Conservation (phyloP, 2,888 invertebrate species). For the Napeogenes sylphis region DNA sequence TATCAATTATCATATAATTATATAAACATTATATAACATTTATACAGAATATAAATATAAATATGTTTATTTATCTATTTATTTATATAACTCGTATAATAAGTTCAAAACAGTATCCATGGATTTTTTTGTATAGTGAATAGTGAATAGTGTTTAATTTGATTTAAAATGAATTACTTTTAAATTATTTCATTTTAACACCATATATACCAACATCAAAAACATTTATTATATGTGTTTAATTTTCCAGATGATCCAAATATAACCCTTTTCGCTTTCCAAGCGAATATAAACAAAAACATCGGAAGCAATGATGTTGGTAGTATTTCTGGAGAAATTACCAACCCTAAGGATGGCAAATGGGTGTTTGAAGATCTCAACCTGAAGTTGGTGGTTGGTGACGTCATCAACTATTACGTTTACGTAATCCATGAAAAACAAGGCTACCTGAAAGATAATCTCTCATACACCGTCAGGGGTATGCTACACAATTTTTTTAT, state of each 20-base stretch:
- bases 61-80: no score
- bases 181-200: no score
- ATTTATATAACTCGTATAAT: no score
- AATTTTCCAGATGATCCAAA: constrained; percentile 58
- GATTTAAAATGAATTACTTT: no score
- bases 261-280: constrained; percentile 80
- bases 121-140: no score
- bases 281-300: constrained; percentile 79
- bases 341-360: constrained; percentile 54
- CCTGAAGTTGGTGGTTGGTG: constrained; percentile 66
- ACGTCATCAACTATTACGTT: constrained; percentile 79
- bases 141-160: no score
- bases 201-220: no score
- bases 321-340: constrained; percentile 68
- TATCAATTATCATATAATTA: no score
- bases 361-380: constrained; percentile 75
- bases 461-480: constrained; percentile 63
- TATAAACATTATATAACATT: no score
- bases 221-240: no score
- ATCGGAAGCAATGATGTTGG: constrained; percentile 74
- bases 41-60: no score
- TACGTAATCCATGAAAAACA: constrained; percentile 72
- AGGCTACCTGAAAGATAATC: constrained; percentile 65
- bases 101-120: no score
- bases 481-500: constrained; percentile 39